Conservation (phyloP, 1,140 invertebrate species). For the Penaeus chinensis region DNA sequence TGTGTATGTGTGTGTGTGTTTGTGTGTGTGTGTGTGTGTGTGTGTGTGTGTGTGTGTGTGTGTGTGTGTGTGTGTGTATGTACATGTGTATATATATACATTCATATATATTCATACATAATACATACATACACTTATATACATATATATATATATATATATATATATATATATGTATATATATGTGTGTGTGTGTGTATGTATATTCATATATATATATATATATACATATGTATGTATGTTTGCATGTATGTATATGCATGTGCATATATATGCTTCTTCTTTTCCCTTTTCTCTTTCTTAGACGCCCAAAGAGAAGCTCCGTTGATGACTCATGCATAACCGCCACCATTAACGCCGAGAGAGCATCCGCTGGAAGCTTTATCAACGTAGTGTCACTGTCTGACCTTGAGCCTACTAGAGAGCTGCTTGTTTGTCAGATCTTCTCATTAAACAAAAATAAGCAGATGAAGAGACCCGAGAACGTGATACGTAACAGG, state of each 20-base stretch:
- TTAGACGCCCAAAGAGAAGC: background rate
- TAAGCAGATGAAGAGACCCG: no score
- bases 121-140: background rate
- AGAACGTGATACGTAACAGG: no score
- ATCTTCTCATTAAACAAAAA: no score
- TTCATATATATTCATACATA: no score
- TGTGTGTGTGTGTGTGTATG: background rate
- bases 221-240: conserved; percentile 1
- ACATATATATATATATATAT: conserved; percentile 1
- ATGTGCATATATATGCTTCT: background rate
- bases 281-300: background rate
- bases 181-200: no score
- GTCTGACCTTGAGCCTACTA: no score
- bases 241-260: background rate
- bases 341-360: background rate
- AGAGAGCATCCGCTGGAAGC: no score
- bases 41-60: no score
- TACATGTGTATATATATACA: background rate
- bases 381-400: no score
- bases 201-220: background rate
- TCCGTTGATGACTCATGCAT: background rate
- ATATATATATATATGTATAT: background rate
- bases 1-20: background rate
- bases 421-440: no score
- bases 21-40: no score